phyloP scores from a whole-genome alignment of 2,113 vertebrate species.

The Smithornis capensis region DNA sequence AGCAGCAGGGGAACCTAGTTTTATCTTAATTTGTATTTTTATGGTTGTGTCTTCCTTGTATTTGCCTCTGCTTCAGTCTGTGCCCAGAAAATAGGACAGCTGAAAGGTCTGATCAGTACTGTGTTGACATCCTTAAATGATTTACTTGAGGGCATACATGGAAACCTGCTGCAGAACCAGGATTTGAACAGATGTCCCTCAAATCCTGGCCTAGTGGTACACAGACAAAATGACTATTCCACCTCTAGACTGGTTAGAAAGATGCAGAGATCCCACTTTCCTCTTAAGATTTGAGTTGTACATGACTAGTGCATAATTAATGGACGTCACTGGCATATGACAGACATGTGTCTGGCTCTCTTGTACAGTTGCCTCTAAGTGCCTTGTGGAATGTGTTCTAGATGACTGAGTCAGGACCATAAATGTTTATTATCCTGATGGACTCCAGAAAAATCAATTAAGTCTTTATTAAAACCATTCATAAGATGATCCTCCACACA shows the following conservation, averaged over 20 bases:
- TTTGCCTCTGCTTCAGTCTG: slow-evolving; percentile 62
- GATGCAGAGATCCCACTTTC: background rate
- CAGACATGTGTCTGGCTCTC: background rate
- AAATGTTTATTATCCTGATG: slow-evolving; percentile 5
- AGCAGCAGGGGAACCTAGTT: slow-evolving; percentile 60
- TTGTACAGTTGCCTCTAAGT: background rate
- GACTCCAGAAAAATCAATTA: slow-evolving; percentile 42
- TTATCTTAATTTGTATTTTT: slow-evolving; percentile 76
- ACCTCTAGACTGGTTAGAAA: background rate
- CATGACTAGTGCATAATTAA: background rate
- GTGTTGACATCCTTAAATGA: background rate
- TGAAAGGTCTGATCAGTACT: background rate
- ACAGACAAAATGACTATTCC: background rate
- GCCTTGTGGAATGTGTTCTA: slow-evolving; percentile 23
- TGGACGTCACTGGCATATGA: background rate
- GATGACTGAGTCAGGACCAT: slow-evolving; percentile 20
- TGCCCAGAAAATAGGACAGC: background rate
- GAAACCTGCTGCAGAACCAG: background rate
- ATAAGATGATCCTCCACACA: background rate
- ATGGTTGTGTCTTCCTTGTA: slow-evolving; percentile 55
- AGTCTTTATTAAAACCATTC: slow-evolving; percentile 34
- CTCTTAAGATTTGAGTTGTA: background rate
- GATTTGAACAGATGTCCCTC: background rate
- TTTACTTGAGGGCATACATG: background rate
- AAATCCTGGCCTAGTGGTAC: accelerated